Evolutionary conservation across 2,888 invertebrate species (phyloP), one percentile per base, ranked within the genome.

Genomic region (Andrena flavipes): DNA sequence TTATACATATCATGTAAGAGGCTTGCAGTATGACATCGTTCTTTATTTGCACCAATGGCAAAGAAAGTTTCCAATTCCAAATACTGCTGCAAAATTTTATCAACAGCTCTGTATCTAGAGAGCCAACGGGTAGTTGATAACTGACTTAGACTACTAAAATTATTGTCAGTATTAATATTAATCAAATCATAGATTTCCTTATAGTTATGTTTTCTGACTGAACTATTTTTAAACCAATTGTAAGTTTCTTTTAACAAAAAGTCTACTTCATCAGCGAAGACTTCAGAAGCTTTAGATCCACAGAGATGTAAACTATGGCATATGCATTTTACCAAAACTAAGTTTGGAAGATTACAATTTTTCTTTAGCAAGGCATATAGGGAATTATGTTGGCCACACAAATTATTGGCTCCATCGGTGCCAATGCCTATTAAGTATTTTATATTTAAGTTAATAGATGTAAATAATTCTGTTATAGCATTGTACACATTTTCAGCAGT

Each of bases 141-240:
- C n/a, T 51, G 51, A n/a, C 2, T 20, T 51, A 51, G n/a, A n/a
- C 6, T 51, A 51, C 0, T 51, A 51, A 51, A 51, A 7, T 51
- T 51, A 51, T 16, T 51, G 23, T 33, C 33, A 33, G 33, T 49
- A 49, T 49, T n/a, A 49, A 6, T 49, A 49, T 49, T 49, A 49
- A 49, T 49, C 6, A 49, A 49, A n/a, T 49, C 49, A 49, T n/a
- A 49, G 49, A n/a, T 49, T 49, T 49, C n/a, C 4, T 49, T 49
- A 49, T 49, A 49, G 49, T 49, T 49, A 49, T 49, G 13, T n/a
- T n/a, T 49, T 49, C 49, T 13, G n/a, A n/a, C n/a, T 49, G 49
- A 49, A 49, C 49, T 49, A 49, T 49, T 49, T n/a, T 49, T 49
- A 49, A 49, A 49, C 49, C 49, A 49, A 49, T 49, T 49, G n/a